phyloP scores from a whole-genome alignment of 2,113 vertebrate species.

The Oreochromis aureus region DNA sequence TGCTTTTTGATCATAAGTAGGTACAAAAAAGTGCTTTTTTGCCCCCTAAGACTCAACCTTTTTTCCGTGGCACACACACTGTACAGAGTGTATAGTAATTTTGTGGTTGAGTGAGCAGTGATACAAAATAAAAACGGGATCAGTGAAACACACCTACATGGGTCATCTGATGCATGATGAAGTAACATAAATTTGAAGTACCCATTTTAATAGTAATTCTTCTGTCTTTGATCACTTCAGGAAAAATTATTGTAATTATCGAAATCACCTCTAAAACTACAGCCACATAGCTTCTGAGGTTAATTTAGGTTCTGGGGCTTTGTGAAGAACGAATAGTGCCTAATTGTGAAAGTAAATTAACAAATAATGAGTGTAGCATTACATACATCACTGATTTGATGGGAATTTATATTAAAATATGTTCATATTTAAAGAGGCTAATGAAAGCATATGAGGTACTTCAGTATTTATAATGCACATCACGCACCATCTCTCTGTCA shows the following conservation, averaged over 20 bases:
- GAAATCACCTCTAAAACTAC: background rate
- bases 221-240: background rate
- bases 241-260: background rate
- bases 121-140: background rate
- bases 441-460: constrained; percentile 45
- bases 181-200: background rate
- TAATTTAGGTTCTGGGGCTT: background rate
- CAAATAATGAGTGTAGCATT: background rate
- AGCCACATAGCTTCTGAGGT: background rate
- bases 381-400: constrained; percentile 11
- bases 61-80: background rate
- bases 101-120: background rate
- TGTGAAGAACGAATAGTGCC: background rate
- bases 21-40: background rate
- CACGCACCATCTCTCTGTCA: constrained; percentile 21
- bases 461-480: constrained; percentile 15
- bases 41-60: background rate
- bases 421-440: background rate
- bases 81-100: background rate
- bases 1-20: background rate
- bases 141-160: background rate
- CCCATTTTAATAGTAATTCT: background rate
- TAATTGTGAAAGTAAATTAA: background rate
- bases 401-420: constrained; percentile 1
- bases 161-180: background rate